These are phyloP conservation scores for Hozukius guyotensis DNA, from an alignment of 2,797 vertebrate species.

Conservation along the genomic window DNA sequence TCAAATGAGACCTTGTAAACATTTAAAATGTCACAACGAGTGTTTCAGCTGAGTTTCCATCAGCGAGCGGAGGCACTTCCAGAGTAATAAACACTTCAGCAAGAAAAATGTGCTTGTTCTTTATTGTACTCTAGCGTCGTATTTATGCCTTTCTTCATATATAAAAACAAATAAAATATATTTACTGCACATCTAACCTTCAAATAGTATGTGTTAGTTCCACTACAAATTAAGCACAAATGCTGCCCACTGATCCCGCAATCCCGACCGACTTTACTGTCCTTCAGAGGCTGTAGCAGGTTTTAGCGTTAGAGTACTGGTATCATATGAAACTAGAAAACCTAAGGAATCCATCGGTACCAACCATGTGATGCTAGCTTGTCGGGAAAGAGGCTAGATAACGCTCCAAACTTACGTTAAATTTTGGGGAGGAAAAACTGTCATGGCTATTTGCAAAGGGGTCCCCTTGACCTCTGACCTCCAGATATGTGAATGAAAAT, in stretches of 20 bases:
- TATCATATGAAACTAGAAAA: too few relatives aligned
- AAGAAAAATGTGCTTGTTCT: background rate
- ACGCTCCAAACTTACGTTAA: accelerated
- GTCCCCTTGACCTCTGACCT: too few relatives aligned
- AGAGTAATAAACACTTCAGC: background rate
- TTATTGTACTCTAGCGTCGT: background rate
- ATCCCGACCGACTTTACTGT: too few relatives aligned
- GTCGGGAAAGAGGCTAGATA: accelerated
- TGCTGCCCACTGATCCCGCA: accelerated
- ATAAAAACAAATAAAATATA: too few relatives aligned
- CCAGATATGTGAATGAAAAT: too few relatives aligned
- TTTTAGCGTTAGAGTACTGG: too few relatives aligned
- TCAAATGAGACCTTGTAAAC: slow-evolving; percentile 7
- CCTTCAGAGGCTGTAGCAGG: too few relatives aligned
- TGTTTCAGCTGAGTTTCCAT: background rate
- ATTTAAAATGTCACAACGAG: background rate
- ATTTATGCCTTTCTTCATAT: background rate
- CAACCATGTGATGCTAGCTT: too few relatives aligned
- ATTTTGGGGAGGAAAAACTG: accelerated
- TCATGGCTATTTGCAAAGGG: accelerated
- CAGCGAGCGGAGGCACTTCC: background rate
- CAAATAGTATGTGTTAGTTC: background rate
- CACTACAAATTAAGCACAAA: background rate
- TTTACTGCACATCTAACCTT: background rate
- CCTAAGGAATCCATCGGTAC: too few relatives aligned